A percentile compares a stretch with the other conserved stretches of the same genome.
phyloP scores from a whole-genome alignment of 1,140 invertebrate genomes.

The Lucilia cuprina region DNA sequence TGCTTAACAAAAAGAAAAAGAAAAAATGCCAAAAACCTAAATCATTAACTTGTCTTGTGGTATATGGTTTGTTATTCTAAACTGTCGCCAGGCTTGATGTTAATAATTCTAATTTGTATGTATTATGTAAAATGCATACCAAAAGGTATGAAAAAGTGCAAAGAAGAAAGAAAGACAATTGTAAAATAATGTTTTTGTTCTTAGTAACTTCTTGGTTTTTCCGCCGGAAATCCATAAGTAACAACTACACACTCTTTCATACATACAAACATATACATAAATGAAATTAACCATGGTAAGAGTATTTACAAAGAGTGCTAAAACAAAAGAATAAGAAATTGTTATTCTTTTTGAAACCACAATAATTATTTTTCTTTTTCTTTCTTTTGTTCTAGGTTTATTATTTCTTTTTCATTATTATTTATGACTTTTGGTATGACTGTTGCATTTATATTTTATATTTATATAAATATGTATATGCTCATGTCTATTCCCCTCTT shows the following conservation, averaged over 20 bases:
- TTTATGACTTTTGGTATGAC: constrained; percentile 2
- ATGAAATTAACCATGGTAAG: neutral
- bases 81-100: neutral
- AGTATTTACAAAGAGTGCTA: neutral
- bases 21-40: neutral
- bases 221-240: neutral
- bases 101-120: neutral
- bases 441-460: neutral
- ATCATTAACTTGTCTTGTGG: neutral
- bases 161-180: neutral
- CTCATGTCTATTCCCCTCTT: neutral
- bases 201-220: neutral
- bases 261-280: neutral
- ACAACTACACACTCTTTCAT: neutral
- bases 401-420: neutral
- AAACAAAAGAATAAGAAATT: neutral
- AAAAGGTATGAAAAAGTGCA: neutral
- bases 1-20: neutral
- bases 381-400: neutral
- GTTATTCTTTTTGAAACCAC: neutral
- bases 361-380: neutral
- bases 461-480: neutral
- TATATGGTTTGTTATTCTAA: neutral
- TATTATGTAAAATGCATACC: neutral
- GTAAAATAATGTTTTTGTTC: neutral